phyloP scores from a whole-genome alignment of 2,113 vertebrate genomes.

The Pachycephala philippinensis region DNA sequence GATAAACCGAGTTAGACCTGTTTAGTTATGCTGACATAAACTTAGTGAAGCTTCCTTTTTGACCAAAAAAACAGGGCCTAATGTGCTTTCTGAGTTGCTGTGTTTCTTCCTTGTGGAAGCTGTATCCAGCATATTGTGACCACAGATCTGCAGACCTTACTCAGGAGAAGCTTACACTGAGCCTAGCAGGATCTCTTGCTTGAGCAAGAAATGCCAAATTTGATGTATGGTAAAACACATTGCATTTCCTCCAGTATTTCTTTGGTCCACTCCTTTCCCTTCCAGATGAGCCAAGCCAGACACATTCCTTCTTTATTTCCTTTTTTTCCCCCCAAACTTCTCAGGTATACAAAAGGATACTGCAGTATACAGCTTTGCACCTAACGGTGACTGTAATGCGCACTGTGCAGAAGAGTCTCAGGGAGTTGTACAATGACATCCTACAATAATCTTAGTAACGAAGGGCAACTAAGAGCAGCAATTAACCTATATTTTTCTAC shows the following conservation, averaged over 20 bases:
- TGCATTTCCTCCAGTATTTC: neutral
- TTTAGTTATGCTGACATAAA: neutral
- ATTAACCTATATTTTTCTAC: slow-evolving; percentile 45
- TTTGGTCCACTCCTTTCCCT: neutral
- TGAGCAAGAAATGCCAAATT: neutral
- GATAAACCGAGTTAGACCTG: neutral
- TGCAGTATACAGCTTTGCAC: neutral
- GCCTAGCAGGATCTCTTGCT: neutral
- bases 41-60: neutral
- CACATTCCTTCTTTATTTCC: neutral
- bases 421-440: neutral
- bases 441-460: neutral
- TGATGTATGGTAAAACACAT: neutral
- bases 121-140: neutral
- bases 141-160: neutral
- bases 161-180: neutral
- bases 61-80: neutral
- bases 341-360: neutral
- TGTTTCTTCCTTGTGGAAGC: neutral
- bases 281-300: neutral
- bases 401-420: neutral
- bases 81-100: neutral
- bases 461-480: slow-evolving; percentile 40
- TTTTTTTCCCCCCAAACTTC: neutral
- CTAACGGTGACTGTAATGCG: neutral